Base-by-base conservation (phyloP, 2,888 invertebrate species). In the Allophyes oxyacanthae region DNA sequence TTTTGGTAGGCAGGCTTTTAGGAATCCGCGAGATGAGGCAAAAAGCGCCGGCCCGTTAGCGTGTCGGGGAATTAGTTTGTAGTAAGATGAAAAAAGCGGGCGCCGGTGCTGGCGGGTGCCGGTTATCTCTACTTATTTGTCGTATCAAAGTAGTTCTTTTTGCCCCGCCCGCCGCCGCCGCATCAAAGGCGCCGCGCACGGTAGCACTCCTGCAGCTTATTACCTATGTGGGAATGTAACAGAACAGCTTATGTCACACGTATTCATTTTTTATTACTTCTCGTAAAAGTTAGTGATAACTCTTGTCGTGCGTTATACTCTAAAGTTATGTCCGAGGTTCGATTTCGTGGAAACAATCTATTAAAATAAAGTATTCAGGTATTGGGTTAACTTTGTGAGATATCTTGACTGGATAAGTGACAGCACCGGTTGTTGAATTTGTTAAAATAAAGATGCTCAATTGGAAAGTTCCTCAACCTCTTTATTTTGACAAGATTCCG, bases 121-220 rank as follows among this genome's bases (percentile, higher is more conserved):
- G 76, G 87, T 87, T 93, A 92, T 94, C 92, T 91, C 78, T 81
- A 76, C 87, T 89, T 92, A 92, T 93, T 94, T 93, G 92, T 93
- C 90, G 89, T 89, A 91, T 89, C 88, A 88, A n/a, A 90, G 92
- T 89, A 86, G 84, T 85, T 85, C 79, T 83, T 80, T 85, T 87
- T 84, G 78, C 74, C 74, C 4, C n/a, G n/a, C n/a, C 60, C 78
- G 85, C 83, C 81, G 86, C 84, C 82, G 87, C 79, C 65, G 75
- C 79, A 72, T 89, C 90, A 92, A 92, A 93, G 84, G 64, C 58
- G 77, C 90, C 90, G 92, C 87, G 79, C 76, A 88, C 92, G 80
- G 93, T 91, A 92, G 92, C 90, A 64, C 82, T 81, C 80, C 82
- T 80, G 81, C 81, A 72, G 77, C 83, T 69, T 71, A 74, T 68